phyloP scores from a whole-genome alignment of 1,140 invertebrate species.

The Calliphora vicina region DNA sequence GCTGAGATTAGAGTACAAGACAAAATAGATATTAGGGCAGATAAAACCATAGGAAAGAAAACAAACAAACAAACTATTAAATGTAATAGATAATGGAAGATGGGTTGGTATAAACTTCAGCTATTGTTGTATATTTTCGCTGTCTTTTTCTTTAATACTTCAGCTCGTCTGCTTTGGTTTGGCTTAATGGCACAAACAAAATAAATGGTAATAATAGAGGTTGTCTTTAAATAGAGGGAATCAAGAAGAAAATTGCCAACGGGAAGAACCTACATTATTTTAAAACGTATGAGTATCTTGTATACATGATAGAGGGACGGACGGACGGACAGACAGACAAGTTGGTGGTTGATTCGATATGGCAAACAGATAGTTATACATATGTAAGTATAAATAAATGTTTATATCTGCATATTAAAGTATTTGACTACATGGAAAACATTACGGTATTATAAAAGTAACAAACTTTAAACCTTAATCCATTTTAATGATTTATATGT shows the following conservation, averaged over 20 bases:
- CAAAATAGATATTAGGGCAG: neutral
- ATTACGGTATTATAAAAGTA: neutral
- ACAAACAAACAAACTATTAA: neutral
- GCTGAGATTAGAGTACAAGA: neutral
- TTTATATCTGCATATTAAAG: neutral
- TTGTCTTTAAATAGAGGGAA: neutral
- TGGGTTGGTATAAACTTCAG: neutral
- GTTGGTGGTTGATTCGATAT: too few species aligned
- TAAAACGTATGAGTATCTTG: neutral
- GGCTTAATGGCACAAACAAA: neutral
- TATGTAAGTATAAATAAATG: neutral
- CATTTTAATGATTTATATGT: conserved; percentile 6
- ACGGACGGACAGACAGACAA: neutral
- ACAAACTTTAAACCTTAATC: neutral
- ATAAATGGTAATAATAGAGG: neutral
- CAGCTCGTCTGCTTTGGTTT: too few species aligned
- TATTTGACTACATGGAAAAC: neutral
- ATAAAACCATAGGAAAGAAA: neutral
- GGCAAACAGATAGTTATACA: neutral
- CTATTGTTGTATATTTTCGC: neutral
- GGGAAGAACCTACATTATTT: neutral
- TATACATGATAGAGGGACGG: neutral
- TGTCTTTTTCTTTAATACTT: neutral
- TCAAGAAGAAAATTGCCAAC: neutral
- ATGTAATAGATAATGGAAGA: neutral